Evolutionary conservation across 2,888 invertebrate species (phyloP).

Genomic region (Papilio elwesi): DNA sequence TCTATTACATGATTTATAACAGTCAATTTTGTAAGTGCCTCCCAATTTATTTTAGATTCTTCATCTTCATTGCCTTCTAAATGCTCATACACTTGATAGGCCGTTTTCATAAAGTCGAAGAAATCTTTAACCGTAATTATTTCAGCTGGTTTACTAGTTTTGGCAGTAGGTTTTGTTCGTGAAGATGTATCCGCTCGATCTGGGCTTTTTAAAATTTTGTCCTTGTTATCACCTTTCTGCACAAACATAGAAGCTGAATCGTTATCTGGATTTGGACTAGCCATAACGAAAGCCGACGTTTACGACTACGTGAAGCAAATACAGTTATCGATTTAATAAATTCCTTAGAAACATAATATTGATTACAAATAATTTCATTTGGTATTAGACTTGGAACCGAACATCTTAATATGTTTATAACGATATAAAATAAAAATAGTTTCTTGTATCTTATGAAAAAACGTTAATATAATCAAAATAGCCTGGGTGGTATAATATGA

Average conservation of each 20-base stretch:
- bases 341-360: slow-evolving; percentile 37
- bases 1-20: slow-evolving; percentile 79
- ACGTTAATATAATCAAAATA: slow-evolving; percentile 35
- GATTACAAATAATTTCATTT: slow-evolving; percentile 12
- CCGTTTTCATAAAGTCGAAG: slow-evolving; percentile 89
- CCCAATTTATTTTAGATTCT: slow-evolving; percentile 78
- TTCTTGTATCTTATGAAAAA: slow-evolving; percentile 24
- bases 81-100: slow-evolving; percentile 87
- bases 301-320: slow-evolving; percentile 12
- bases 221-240: slow-evolving; percentile 61
- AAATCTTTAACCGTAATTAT: slow-evolving; percentile 88
- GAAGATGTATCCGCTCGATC: slow-evolving; percentile 56
- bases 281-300: slow-evolving; percentile 57
- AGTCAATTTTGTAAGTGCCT: slow-evolving; percentile 77
- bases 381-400: neutral
- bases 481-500: slow-evolving; percentile 19
- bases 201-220: slow-evolving; percentile 57
- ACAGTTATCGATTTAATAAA: slow-evolving; percentile 42
- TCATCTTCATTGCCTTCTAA: slow-evolving; percentile 75
- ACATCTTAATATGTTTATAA: slow-evolving; percentile 28
- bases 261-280: slow-evolving; percentile 65
- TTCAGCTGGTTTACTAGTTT: slow-evolving; percentile 73
- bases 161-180: slow-evolving; percentile 57
- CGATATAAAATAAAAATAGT: slow-evolving; percentile 29
- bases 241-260: slow-evolving; percentile 74